phyloP scores from a whole-genome alignment of 1,140 invertebrate genomes.

The Drosophila insularis region DNA sequence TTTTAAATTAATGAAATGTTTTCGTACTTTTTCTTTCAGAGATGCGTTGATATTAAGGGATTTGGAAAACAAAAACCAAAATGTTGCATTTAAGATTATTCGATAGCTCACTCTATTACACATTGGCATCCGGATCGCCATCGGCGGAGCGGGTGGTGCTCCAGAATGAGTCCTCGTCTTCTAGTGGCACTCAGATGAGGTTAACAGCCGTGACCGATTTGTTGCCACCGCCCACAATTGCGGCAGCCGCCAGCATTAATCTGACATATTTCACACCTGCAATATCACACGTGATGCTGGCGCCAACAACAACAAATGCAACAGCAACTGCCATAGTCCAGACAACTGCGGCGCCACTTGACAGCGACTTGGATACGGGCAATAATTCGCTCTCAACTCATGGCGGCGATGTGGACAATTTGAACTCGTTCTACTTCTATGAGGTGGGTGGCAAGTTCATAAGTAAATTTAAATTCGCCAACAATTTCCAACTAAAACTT shows the following conservation, averaged over 20 bases:
- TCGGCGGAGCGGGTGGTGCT: slow-evolving; percentile 8
- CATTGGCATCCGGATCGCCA: slow-evolving; percentile 48
- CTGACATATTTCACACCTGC: slow-evolving; percentile 75
- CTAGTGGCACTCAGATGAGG: slow-evolving; percentile 47
- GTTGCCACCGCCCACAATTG: slow-evolving; percentile 12
- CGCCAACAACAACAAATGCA: slow-evolving; percentile 48
- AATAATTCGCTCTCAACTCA: slow-evolving; percentile 43
- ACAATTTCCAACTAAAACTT: slow-evolving; percentile 19
- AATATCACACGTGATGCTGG: slow-evolving; percentile 72
- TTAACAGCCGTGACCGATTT: slow-evolving; percentile 22
- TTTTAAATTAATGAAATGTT: slow-evolving; percentile 17
- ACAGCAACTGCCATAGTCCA: slow-evolving; percentile 36
- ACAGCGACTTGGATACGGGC: slow-evolving; percentile 48
- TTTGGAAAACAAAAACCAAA: slow-evolving; percentile 8
- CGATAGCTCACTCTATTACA: slow-evolving; percentile 64
- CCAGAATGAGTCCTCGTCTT: slow-evolving; percentile 13
- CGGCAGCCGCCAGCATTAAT: slow-evolving; percentile 50
- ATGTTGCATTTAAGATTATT: slow-evolving; percentile 72
- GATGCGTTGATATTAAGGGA: slow-evolving; percentile 16
- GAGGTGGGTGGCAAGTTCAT: slow-evolving; percentile 55
- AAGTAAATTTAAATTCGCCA: slow-evolving; percentile 4
- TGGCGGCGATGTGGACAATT: slow-evolving; percentile 63
- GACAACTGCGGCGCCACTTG: slow-evolving; percentile 55
- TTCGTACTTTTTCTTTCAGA: slow-evolving; percentile 30
- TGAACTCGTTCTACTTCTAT: slow-evolving; percentile 78